Base-by-base conservation (phyloP, 2,113 vertebrate genomes). In the Coryphaenoides rupestris region DNA sequence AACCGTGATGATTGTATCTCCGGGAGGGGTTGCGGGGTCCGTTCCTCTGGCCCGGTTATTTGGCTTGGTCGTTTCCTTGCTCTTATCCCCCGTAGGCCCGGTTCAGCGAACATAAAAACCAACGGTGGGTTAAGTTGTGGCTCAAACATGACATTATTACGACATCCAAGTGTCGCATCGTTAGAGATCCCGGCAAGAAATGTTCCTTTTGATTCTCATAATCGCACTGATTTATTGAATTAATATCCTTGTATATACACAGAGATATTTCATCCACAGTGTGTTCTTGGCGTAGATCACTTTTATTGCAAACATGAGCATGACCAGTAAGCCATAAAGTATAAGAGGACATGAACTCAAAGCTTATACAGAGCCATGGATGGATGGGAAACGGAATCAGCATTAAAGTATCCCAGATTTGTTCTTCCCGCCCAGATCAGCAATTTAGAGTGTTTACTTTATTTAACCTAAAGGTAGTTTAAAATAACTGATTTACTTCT, bases 1-100 rank as follows among this genome's bases (percentile, higher is more conserved):
- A n/a, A 71, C 71, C 59, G 40, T 47, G 82, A 89, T 88, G 78
- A 56, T 40, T 40, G 33, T 76, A 87, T 89, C 86, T 65, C 28
- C 33, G n/a, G n/a, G 55, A 65, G 46, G 50, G 60, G 49, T 63
- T 60, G 40, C 63, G 46, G 19, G 60, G 19, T 23, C 2, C 24
- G 15, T 57, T 55, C 53, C 47, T 22, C 14, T 63, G 33, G 26
- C 15, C 2, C 16, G 28, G 55, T 28, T 56, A 63, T 40, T 40
- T 40, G 6, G 58, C 66, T 49, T 61, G 33, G 47, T 10, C 16
- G 28, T 49, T 22, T 60, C 49, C 47, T 40, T 62, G 60, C 13
- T 49, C 66, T 19, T 45, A 13, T 69, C 50, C 59, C 72, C 61
- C 58, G n/a, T n/a, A 62, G 33, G 72, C 61, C 62, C 55, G 50